Evolutionary conservation across 2,113 vertebrate genomes (phyloP).

Genomic region (Urocolius indicus): DNA sequence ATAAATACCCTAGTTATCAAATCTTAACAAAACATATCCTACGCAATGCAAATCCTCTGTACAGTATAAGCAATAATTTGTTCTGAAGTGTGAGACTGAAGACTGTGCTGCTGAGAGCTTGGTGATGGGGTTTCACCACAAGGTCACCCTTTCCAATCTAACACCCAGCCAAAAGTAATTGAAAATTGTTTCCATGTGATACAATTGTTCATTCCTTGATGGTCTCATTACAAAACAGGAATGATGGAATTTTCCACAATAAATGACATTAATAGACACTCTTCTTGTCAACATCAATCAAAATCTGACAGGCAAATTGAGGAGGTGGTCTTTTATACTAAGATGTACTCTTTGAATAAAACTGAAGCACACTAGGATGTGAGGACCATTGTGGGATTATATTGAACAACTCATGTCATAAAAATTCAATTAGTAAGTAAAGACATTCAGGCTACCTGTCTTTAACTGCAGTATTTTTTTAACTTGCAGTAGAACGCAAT

Average conservation of each 20-base stretch:
- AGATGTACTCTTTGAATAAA: neutral
- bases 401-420: neutral
- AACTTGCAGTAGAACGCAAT: neutral
- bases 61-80: neutral
- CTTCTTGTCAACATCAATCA: neutral
- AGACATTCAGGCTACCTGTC: neutral
- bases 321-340: neutral
- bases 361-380: neutral
- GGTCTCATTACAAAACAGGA: neutral
- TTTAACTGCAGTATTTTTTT: neutral
- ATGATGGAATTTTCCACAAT: neutral
- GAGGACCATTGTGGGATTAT: neutral
- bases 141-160: neutral
- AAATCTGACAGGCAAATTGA: neutral
- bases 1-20: neutral
- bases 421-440: neutral
- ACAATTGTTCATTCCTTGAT: neutral
- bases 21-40: neutral
- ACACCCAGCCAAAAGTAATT: neutral
- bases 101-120: neutral
- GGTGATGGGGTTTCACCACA: neutral
- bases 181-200: conserved; percentile 7
- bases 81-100: neutral
- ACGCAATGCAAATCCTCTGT: neutral
- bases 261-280: neutral